A percentile compares a stretch with the other conserved stretches of the same genome.
Conservation (phyloP, 2,888 invertebrate genomes). For the Tinea pellionella region DNA sequence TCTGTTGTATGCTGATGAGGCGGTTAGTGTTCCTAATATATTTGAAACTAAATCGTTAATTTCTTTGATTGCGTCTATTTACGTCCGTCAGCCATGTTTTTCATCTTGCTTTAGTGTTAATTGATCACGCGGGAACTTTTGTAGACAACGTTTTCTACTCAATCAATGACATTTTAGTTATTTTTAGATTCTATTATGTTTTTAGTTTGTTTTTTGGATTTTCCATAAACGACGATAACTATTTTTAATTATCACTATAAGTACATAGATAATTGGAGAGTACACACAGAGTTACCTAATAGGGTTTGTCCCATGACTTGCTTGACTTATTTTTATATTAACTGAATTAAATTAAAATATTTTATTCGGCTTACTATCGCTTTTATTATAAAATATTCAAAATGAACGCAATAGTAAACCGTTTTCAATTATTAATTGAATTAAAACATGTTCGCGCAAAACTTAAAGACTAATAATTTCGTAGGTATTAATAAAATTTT, state of each 20-base stretch:
- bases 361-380: too few species aligned
- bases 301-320: too few species aligned
- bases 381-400: too few species aligned
- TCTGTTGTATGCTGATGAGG: background rate
- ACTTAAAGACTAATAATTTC: too few species aligned
- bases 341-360: too few species aligned
- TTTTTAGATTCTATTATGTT: background rate
- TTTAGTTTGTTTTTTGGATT: constrained; percentile 12
- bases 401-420: too few species aligned
- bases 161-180: constrained; percentile 10
- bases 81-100: background rate
- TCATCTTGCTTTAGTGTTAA: background rate
- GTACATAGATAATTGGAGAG: too few species aligned
- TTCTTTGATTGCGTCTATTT: background rate
- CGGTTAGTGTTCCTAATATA: background rate
- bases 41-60: background rate
- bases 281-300: too few species aligned
- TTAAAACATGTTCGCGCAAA: too few species aligned
- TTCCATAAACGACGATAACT: constrained; percentile 17
- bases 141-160: background rate
- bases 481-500: too few species aligned
- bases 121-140: background rate
- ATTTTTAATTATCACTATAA: constrained; percentile 7
- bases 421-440: too few species aligned
- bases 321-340: too few species aligned